Conservation (phyloP, 2,113 vertebrate genomes). For the Toxostoma redivivum region DNA sequence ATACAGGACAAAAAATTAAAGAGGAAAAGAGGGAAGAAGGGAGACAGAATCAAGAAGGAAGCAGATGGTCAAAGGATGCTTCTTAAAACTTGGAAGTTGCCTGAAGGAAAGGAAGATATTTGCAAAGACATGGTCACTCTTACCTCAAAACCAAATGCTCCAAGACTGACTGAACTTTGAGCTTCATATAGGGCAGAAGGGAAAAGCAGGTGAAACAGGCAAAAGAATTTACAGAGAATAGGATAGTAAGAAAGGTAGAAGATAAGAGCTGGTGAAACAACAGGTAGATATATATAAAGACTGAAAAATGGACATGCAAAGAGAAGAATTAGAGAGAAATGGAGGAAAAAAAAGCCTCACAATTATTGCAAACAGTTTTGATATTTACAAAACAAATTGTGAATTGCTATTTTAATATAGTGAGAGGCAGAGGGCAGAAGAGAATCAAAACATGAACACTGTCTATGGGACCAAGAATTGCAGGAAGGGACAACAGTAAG, state of each 20-base stretch:
- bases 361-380: background rate
- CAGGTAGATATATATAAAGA: background rate
- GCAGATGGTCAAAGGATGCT: background rate
- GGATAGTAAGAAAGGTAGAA: background rate
- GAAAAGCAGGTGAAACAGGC: background rate
- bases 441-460: background rate
- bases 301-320: background rate
- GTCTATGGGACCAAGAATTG: background rate
- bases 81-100: background rate
- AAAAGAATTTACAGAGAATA: background rate
- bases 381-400: background rate
- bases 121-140: background rate
- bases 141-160: background rate
- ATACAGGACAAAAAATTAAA: background rate
- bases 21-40: background rate
- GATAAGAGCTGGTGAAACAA: background rate
- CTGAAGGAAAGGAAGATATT: background rate
- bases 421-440: background rate
- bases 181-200: background rate
- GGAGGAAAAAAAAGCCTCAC: background rate
- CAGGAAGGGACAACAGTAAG: background rate
- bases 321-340: background rate
- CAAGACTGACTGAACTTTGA: background rate
- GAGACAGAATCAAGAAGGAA: background rate
- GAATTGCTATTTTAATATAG: background rate